A percentile compares a stretch with the other conserved stretches of the same genome.
phyloP scores from a whole-genome alignment of 2,797 vertebrate genomes.

The Fringilla coelebs region DNA sequence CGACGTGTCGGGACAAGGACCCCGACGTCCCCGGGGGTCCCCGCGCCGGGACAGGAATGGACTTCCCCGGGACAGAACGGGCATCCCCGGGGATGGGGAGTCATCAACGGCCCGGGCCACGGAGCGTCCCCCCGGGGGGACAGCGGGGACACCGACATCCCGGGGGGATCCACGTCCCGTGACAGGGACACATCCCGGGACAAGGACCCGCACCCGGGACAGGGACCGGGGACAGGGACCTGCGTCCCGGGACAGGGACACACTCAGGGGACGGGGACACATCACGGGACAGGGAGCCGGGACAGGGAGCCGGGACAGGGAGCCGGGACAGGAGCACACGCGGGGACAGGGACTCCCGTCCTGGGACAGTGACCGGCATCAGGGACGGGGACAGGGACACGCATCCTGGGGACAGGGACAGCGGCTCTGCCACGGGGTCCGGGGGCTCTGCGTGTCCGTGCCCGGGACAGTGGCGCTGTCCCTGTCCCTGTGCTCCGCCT shows the following conservation, averaged over 20 bases:
- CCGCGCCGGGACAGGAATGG: not conserved
- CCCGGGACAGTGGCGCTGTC: not conserved
- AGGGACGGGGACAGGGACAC: not conserved
- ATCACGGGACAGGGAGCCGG: too few relatives aligned
- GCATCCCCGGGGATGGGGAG: not conserved
- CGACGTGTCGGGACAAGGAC: not conserved
- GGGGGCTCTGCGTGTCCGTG: not conserved
- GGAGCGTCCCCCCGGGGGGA: not conserved
- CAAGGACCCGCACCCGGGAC: too few relatives aligned
- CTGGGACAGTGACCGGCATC: too few relatives aligned
- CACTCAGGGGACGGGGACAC: too few relatives aligned
- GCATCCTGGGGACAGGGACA: not conserved
- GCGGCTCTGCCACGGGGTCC: not conserved
- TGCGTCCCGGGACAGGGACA: too few relatives aligned
- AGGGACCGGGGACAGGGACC: too few relatives aligned
- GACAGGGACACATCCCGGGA: too few relatives aligned
- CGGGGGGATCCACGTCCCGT: not conserved
- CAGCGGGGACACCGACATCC: not conserved
- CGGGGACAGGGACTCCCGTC: too few relatives aligned
- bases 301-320: too few relatives aligned
- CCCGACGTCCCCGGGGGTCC: not conserved
- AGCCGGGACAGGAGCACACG: not conserved
- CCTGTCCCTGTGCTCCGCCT: not conserved
- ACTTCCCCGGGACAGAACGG: not conserved
- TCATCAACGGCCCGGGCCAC: not conserved